phyloP scores from a whole-genome alignment of 2,888 invertebrate genomes.

The Tachina lurida region DNA sequence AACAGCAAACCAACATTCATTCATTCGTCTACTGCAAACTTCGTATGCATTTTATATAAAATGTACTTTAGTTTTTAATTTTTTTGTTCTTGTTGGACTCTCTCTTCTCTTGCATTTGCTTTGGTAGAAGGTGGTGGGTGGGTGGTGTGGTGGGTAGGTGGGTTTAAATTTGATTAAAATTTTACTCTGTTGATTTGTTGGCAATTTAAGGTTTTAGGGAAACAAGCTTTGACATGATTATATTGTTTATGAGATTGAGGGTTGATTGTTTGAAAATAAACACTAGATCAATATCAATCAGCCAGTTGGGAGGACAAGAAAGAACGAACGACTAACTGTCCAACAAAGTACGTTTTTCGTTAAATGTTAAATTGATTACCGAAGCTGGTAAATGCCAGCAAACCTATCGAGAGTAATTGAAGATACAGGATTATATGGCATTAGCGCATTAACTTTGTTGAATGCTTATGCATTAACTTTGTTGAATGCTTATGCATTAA shows the following conservation, averaged over 20 bases:
- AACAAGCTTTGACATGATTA: conserved; percentile 66
- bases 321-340: conserved; percentile 4
- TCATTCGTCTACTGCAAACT: conserved; percentile 24
- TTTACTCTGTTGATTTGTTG: conserved; percentile 68
- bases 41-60: conserved; percentile 35
- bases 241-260: conserved; percentile 58
- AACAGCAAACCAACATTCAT: neutral
- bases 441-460: conserved; percentile 36
- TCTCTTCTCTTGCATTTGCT: neutral
- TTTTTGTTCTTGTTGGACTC: neutral
- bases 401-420: conserved; percentile 50
- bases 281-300: conserved; percentile 64
- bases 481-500: conserved; percentile 19
- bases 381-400: conserved; percentile 6
- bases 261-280: conserved; percentile 59
- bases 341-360: conserved; percentile 7
- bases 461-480: neutral
- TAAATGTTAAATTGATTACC: conserved; percentile 44
- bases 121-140: neutral
- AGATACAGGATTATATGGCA: conserved; percentile 34
- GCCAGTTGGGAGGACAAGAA: conserved; percentile 24
- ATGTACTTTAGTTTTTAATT: neutral
- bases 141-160: conserved; percentile 25
- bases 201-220: conserved; percentile 63
- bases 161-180: conserved; percentile 68